These are phyloP conservation scores for Monodelphis domestica DNA, from an alignment of 2,797 vertebrate species.

Conservation along the genomic window DNA sequence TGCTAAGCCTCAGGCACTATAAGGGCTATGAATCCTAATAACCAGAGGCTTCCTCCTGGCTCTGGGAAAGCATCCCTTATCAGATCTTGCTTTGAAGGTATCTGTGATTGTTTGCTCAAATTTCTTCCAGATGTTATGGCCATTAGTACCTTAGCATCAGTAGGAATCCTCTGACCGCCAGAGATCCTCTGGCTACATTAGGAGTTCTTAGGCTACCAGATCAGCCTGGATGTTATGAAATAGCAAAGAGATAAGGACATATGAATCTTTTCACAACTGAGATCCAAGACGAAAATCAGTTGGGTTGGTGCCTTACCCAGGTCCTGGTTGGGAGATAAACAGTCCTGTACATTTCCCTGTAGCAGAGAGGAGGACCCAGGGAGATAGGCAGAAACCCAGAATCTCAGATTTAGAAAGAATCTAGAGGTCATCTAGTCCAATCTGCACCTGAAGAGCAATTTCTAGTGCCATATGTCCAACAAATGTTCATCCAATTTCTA, in stretches of 20 bases:
- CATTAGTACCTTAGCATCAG: conserved; percentile 73
- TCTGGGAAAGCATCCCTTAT: conserved; percentile 77
- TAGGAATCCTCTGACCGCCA: conserved; percentile 39
- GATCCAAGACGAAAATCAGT: fast-evolving
- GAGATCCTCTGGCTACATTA: not conserved
- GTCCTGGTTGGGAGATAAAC: not conserved
- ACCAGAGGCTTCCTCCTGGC: conserved; percentile 74
- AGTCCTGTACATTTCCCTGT: not conserved
- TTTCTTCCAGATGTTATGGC: conserved; percentile 84
- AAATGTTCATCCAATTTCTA: not conserved
- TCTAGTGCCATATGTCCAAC: not conserved
- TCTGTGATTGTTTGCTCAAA: conserved; percentile 78
- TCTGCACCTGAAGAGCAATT: not conserved
- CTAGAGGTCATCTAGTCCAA: not conserved
- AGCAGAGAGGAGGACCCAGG: not conserved
- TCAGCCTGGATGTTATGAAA: conserved; percentile 69
- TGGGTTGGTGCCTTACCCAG: not conserved
- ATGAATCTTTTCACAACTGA: not conserved
- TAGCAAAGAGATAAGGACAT: conserved; percentile 57
- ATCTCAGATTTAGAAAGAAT: not conserved
- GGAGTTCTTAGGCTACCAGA: conserved; percentile 25
- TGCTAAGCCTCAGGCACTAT: not conserved
- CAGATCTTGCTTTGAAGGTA: conserved; percentile 78
- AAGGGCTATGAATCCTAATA: conserved; percentile 51
- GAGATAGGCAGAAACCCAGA: not conserved